Evolutionary conservation across 2,888 invertebrate genomes (phyloP), one percentile per base, ranked within the genome.

Genomic region (Himalopsyche japonica): DNA sequence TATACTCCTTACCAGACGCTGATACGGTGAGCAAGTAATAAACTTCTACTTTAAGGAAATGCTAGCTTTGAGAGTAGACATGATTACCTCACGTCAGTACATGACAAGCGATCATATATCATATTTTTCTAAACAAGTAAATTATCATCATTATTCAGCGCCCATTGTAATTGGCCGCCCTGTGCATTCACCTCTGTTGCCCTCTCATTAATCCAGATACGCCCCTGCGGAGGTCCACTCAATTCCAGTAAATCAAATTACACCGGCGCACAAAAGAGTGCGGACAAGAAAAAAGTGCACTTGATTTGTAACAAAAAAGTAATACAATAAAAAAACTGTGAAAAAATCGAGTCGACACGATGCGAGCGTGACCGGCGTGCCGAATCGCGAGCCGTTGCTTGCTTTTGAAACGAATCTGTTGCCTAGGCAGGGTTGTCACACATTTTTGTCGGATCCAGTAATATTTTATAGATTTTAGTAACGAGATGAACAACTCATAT

Each of bases 191-290:
- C 70, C 70, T 70, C 70, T 12, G 27, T 70, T 70, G 70, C 70
- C 70, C 70, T 70, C 70, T 70, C 70, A 70, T 70, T 70, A 70
- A 70, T 70, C 70, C 27, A 70, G 70, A 27, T 32, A 32, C 80
- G 47, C 80, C 43, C 32, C 80, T 48, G 48, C n/a, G 48, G 48
- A 48, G 80, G 77, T 49, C 34, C 77, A n/a, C 57, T 79, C 78
- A 57, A 78, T 82, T 82, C 82, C 34, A 79, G 15, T 79, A 82
- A 82, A 82, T 82, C 82, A 57, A 82, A 82, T 82, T 82, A 82
- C 34, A 48, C 48, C 57, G 49, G 8, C 20, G 10, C 78, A 32
- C 57, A 78, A 79, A 79, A 78, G 80, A 32, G 43, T 80, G 80
- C 49, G 80, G 80, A 80, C 81, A 48, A 20, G 37, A 30, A 81